A percentile compares a stretch with the other conserved stretches of the same genome.
Evolutionary conservation across 2,888 invertebrate species (phyloP).

Genomic region (Epinotia ramella): DNA sequence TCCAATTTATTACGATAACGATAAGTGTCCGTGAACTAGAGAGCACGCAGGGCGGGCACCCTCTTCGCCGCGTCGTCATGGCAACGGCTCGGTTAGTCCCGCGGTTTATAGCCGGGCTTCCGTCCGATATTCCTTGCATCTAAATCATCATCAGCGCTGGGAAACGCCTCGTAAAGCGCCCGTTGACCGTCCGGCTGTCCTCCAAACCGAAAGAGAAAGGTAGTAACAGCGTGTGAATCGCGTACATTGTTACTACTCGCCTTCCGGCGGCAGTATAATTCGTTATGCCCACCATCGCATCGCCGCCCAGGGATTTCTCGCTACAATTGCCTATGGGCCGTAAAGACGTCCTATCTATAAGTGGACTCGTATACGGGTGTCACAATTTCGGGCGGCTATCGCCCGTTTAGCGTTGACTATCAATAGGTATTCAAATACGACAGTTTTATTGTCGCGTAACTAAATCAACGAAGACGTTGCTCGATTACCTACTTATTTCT

Average conservation of each 20-base stretch:
- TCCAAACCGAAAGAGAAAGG: slow-evolving; percentile 29
- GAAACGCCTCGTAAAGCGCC: slow-evolving; percentile 78
- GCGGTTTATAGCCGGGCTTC: slow-evolving; percentile 72
- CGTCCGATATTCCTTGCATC: slow-evolving; percentile 79
- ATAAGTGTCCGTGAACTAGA: slow-evolving; percentile 82
- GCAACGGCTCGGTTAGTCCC: slow-evolving; percentile 62
- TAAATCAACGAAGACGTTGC: not conserved
- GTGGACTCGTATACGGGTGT: slow-evolving; percentile 49
- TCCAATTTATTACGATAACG: slow-evolving; percentile 82
- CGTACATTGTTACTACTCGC: slow-evolving; percentile 46
- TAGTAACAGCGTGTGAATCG: slow-evolving; percentile 37
- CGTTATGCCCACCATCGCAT: slow-evolving; percentile 62
- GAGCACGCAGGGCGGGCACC: slow-evolving; percentile 57
- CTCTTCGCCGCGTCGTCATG: slow-evolving; percentile 63
- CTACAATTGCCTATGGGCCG: slow-evolving; percentile 50
- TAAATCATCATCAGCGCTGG: slow-evolving; percentile 83
- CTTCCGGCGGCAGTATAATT: slow-evolving; percentile 54
- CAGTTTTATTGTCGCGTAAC: not conserved
- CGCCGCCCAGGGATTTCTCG: slow-evolving; percentile 56
- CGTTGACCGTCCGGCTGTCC: slow-evolving; percentile 70
- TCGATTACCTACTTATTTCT: not conserved
- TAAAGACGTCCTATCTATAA: slow-evolving; percentile 56
- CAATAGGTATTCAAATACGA: slow-evolving; percentile 14
- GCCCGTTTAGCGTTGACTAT: slow-evolving; percentile 19
- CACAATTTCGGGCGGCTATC: slow-evolving; percentile 48